A percentile compares a stretch with the other conserved stretches of the same genome.
Evolutionary conservation across 2,113 vertebrate species (phyloP).

Genomic region (Xiphophorus maculatus): DNA sequence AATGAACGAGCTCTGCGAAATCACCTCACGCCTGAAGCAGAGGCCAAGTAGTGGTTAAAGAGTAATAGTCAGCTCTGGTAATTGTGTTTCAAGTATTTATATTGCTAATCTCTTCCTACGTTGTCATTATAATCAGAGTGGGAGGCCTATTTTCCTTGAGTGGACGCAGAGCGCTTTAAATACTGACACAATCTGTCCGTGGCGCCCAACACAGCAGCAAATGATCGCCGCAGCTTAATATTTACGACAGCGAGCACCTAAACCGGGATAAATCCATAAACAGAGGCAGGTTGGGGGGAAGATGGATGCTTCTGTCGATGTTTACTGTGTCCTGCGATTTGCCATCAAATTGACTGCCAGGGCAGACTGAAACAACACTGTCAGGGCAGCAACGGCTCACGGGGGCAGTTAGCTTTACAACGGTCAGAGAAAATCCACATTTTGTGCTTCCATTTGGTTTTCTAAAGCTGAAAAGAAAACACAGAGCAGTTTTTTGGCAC

Average conservation of each 20-base stretch:
- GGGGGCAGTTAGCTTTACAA: constrained; percentile 45
- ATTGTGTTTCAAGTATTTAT: constrained; percentile 44
- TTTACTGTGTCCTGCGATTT: constrained; percentile 61
- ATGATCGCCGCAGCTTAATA: constrained; percentile 33
- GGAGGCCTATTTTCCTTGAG: constrained; percentile 28
- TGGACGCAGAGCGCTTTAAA: constrained; percentile 24
- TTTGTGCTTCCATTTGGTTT: too few species aligned
- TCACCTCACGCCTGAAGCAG: constrained; percentile 2
- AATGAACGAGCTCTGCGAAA: background rate
- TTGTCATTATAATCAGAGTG: constrained; percentile 47
- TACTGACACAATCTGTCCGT: background rate
- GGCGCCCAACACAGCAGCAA: constrained; percentile 24
- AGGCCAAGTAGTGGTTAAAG: constrained; percentile 8
- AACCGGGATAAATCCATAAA: constrained; percentile 48
- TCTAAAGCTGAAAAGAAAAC: too few species aligned
- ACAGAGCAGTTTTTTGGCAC: too few species aligned
- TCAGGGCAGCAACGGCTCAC: constrained; percentile 17
- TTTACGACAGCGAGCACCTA: constrained; percentile 38
- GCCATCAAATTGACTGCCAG: constrained; percentile 55
- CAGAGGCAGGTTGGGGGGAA: constrained; percentile 30
- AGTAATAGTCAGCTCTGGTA: constrained; percentile 5
- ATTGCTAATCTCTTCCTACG: constrained; percentile 21
- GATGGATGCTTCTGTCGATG: constrained; percentile 62
- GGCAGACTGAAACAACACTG: constrained; percentile 46
- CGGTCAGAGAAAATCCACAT: background rate